Conservation (phyloP, 2,113 vertebrate genomes). For the Micromys minutus region DNA sequence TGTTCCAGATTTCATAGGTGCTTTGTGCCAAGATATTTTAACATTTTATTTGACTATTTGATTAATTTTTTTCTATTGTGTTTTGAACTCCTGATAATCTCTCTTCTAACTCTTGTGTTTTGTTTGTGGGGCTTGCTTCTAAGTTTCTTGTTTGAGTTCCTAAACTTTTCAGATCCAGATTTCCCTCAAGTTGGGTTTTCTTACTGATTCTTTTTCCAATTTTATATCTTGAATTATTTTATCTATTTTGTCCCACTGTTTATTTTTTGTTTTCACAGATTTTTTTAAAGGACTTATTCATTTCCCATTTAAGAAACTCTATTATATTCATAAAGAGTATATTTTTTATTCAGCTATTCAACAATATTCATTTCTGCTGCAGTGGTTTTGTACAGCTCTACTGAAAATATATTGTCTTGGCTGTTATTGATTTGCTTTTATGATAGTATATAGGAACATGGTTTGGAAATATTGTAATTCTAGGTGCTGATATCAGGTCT, state of each 20-base stretch:
- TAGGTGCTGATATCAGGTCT: no score
- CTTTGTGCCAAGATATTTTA: neutral
- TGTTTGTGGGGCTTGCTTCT: no score
- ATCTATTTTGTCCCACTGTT: neutral
- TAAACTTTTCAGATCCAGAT: neutral
- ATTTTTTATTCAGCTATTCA: no score
- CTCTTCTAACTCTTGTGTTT: neutral
- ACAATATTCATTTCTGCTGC: no score
- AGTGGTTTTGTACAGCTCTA: no score
- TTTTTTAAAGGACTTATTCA: neutral
- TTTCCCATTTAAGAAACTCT: neutral
- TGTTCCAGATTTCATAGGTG: neutral
- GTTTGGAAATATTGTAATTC: no score
- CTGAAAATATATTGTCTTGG: no score
- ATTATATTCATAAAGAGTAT: no score
- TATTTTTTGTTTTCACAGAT: neutral
- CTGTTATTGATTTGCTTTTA: no score
- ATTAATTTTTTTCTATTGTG: neutral
- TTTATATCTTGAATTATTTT: neutral
- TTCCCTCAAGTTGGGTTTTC: neutral
- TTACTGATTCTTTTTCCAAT: neutral
- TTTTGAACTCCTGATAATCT: neutral
- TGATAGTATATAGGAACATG: no score
- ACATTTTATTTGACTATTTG: neutral
- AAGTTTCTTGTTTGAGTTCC: neutral